Base-by-base conservation (phyloP, 2,113 vertebrate species). In the Penelope pileata region DNA sequence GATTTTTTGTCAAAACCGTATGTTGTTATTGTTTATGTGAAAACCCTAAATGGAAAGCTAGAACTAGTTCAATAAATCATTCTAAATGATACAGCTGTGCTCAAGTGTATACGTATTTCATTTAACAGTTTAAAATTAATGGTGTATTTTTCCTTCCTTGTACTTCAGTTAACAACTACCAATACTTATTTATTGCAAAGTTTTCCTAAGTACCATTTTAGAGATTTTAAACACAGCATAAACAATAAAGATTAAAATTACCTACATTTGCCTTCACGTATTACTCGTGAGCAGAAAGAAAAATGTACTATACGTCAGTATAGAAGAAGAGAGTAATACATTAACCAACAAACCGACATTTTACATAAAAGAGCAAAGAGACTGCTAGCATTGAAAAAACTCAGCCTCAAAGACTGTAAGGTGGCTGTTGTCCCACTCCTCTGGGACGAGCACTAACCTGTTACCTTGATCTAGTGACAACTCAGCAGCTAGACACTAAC, bases 381-480 rank as follows among this genome's bases (percentile, higher is more conserved):
- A 67, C 2, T 1, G 1, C 23, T 10, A 3, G 36, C 62, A 75
- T 0, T 36, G 9, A 34, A 62, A 73, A 45, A 36, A 8, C 21
- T 42, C 10, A 42, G 45, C 13, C 15, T 21, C 5, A 1, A 30
- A 34, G 63, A 13, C 22, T 45, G 10, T 12, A 10, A 68, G 43
- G n/a, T 10, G 30, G 16, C 12, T 38, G 5, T 4, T 30, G 12
- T 7, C 22, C 54, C 3, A 1, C 38, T 42, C 43, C 16, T 36
- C 45, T 63, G 16, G 18, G 26, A 51, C 42, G 36, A 26, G 42
- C 26, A 24, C 16, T 50, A n/a, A 67, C 47, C 27, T 26, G 23
- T 19, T 32, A 7, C 27, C 27, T 19, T 27, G 7, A 29, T 18
- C 56, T 77, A n/a, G 19, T 45, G 18, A 27, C 21, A 53, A 18